A percentile compares a stretch with the other conserved stretches of the same genome.
These are phyloP conservation scores for Macrosteles quadrilineatus DNA, from an alignment of 1,140 invertebrate genomes.

Conservation along the genomic window DNA sequence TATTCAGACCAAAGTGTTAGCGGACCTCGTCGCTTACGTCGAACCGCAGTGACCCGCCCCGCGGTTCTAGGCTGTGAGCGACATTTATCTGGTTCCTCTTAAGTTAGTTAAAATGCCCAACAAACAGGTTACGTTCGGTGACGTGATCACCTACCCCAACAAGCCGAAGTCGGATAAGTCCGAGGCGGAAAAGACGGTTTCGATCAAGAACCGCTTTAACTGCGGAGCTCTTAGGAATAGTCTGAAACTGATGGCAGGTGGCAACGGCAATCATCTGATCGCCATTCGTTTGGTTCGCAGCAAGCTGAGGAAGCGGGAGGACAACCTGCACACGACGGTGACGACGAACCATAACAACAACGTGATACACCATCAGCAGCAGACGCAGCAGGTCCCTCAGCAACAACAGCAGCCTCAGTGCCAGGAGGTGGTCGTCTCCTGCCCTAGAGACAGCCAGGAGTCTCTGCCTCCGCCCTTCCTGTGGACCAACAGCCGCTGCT, in stretches of 20 bases:
- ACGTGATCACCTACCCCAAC: conserved; percentile 40
- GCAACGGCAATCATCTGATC: conserved; percentile 73
- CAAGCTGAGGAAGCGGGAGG: conserved; percentile 80
- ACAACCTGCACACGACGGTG: conserved; percentile 52
- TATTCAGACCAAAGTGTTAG: conserved; percentile 38
- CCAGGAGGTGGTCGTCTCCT: conserved; percentile 41
- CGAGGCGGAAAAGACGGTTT: conserved; percentile 35
- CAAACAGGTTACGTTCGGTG: conserved; percentile 43
- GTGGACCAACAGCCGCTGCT: conserved; percentile 69
- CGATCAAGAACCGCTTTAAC: conserved; percentile 44
- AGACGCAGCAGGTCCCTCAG: conserved; percentile 41
- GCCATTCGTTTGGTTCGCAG: conserved; percentile 85
- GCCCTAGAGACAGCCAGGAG: conserved; percentile 4
- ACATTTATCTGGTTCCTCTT: conserved; percentile 10
- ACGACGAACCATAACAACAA: conserved; percentile 36
- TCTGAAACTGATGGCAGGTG: conserved; percentile 68
- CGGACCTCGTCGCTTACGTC: neutral
- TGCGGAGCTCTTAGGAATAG: conserved; percentile 43
- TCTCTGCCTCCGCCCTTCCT: conserved; percentile 61
- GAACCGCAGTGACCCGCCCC: neutral
- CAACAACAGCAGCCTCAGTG: conserved; percentile 33
- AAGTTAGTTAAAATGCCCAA: conserved; percentile 37
- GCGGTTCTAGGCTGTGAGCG: conserved; percentile 28
- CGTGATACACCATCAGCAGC: conserved; percentile 38
- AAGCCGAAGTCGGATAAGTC: conserved; percentile 36